Evolutionary conservation across 2,888 invertebrate genomes (phyloP), one percentile per base, ranked within the genome.

Genomic region (Xestobium rufovillosum): DNA sequence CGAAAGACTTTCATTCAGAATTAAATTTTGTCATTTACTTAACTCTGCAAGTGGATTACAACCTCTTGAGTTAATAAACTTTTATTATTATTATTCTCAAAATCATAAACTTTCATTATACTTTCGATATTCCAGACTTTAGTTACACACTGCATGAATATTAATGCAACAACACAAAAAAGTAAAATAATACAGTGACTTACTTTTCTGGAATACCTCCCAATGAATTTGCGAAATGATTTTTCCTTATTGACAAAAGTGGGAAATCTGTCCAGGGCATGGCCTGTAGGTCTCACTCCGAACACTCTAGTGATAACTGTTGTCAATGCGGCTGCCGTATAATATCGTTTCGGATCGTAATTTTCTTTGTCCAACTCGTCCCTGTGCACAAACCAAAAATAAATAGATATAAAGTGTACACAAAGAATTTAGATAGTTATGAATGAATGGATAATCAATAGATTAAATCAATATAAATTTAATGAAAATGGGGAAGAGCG

Each of bases 231-330:
- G 42, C 76, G 70, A 50, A 82, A 75, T 37, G 81, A 79, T 61
- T 87, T 87, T 57, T 90, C 89, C 60, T 85, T 85, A 53, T 83
- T 82, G 34, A 90, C 82, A 65, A 88, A 91, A 39, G 82, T 84
- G 45, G 86, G 85, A 50, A 83, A 83, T 48, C 83, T 73, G 55
- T 90, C 90, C 31, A 83, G 59, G 38, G 73, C 60, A 50, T 73
- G 71, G 42, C 69, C 70, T 29, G 71, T 69, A 47, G 72, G 73
- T 53, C 80, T 74, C 19, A 83, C 71, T 46, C 79, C 78, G 60
- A 83, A 83, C 51, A 84, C 77, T 64, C 87, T 81, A 43, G 76
- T 76, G 52, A 89, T 72, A 43, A 90, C 80, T 3, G 90, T 89
- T 26, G 83, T 82, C 28, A 90, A 65, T 26, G 86, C 85, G 43